A percentile compares a stretch with the other conserved stretches of the same genome.
These are phyloP conservation scores for Rhamnusium bicolor DNA, from an alignment of 2,888 invertebrate species.

Conservation along the genomic window DNA sequence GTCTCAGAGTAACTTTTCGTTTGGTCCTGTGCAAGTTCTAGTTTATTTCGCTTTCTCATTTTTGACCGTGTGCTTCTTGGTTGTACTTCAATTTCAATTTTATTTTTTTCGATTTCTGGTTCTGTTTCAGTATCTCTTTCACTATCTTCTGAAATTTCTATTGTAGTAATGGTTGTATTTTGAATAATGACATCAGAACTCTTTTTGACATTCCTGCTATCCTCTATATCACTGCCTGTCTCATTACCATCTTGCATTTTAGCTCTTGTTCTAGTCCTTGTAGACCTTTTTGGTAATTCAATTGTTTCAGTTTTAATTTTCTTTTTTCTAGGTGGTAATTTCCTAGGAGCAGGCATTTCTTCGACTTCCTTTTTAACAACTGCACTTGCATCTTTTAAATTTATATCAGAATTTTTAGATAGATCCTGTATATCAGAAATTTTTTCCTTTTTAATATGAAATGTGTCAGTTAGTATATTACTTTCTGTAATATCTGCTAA, in stretches of 20 bases:
- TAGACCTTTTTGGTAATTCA: constrained; percentile 41
- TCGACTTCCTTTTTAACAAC: constrained; percentile 39
- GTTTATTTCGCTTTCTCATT: constrained; percentile 34
- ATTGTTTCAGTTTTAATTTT: constrained; percentile 45
- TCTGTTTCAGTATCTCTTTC: constrained; percentile 51
- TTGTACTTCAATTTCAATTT: not conserved
- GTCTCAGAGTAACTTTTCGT: not conserved
- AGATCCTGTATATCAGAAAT: not conserved
- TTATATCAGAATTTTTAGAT: not conserved
- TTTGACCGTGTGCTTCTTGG: constrained; percentile 39
- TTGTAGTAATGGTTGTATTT: constrained; percentile 50
- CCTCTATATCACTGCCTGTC: not conserved
- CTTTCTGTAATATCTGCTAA: constrained; percentile 28
- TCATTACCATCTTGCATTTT: not conserved
- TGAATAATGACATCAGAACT: constrained; percentile 60
- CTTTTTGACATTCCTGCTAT: not conserved
- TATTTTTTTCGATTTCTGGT: constrained; percentile 29
- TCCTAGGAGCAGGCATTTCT: constrained; percentile 59
- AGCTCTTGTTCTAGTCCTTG: constrained; percentile 37
- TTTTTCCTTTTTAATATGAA: constrained; percentile 23
- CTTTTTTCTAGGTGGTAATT: constrained; percentile 55
- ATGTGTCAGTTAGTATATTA: not conserved
- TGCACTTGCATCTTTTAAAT: not conserved
- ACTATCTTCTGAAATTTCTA: constrained; percentile 54
- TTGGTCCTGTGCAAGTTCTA: not conserved